These are phyloP conservation scores for Drosophila buzzatii DNA, from an alignment of 2,888 invertebrate species.

Conservation along the genomic window DNA sequence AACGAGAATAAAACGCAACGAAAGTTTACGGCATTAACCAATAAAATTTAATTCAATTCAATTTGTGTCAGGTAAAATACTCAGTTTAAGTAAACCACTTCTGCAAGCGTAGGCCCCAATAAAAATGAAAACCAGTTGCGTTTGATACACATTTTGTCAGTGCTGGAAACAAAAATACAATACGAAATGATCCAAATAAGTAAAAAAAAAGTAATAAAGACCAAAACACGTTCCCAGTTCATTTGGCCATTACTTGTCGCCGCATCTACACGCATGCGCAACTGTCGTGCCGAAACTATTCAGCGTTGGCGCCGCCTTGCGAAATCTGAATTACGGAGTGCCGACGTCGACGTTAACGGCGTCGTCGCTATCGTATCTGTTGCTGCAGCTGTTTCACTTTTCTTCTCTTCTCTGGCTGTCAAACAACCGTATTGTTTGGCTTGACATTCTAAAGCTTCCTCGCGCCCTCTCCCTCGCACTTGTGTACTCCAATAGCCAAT, in stretches of 20 bases:
- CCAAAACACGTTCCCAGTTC: conserved; percentile 73
- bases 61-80: conserved; percentile 45
- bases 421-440: conserved; percentile 42
- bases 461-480: conserved; percentile 15
- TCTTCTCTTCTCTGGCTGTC: conserved; percentile 41
- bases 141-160: conserved; percentile 73
- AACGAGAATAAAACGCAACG: conserved; percentile 26
- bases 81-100: conserved; percentile 20
- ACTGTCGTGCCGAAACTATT: conserved; percentile 27
- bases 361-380: conserved; percentile 4
- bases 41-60: conserved; percentile 15
- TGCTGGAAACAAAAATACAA: conserved; percentile 19
- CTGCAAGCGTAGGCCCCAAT: conserved; percentile 16
- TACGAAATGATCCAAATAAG: conserved; percentile 3
- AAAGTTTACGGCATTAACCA: conserved; percentile 22
- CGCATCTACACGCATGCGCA: conserved; percentile 66
- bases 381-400: conserved; percentile 69
- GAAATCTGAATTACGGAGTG: conserved; percentile 43
- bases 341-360: background rate
- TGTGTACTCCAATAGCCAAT: conserved; percentile 4
- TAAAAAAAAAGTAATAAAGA: conserved; percentile 8
- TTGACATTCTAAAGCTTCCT: conserved; percentile 47
- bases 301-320: conserved; percentile 38
- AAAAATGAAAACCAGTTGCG: conserved; percentile 61
- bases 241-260: conserved; percentile 56